These are phyloP conservation scores for Drosophila hamatofila DNA, from an alignment of 2,888 invertebrate species.

Conservation along the genomic window DNA sequence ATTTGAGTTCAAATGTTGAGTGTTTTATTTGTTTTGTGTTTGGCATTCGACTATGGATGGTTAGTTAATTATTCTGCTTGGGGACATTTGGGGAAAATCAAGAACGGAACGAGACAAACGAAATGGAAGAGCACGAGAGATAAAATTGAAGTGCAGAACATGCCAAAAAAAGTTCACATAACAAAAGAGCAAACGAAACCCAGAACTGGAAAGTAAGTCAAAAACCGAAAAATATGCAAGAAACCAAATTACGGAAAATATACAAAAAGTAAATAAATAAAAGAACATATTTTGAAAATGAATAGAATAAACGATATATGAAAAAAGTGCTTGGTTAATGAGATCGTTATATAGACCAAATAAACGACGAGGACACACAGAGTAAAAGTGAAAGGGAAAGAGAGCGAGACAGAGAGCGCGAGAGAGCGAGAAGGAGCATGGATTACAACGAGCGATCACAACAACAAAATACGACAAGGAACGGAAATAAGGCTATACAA, in stretches of 20 bases:
- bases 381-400: constrained; percentile 1
- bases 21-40: constrained; percentile 12
- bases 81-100: constrained; percentile 39
- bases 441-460: constrained; percentile 25
- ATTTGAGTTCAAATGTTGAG: constrained; percentile 22
- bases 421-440: neutral
- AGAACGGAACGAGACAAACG: constrained; percentile 36
- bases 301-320: neutral
- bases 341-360: neutral
- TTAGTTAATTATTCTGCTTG: constrained; percentile 43
- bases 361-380: constrained; percentile 29
- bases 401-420: neutral
- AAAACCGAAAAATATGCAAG: neutral
- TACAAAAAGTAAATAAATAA: neutral
- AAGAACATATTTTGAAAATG: neutral
- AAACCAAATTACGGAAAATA: neutral
- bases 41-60: constrained; percentile 26
- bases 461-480: constrained; percentile 31
- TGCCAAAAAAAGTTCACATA: constrained; percentile 33
- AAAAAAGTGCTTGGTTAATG: constrained; percentile 21
- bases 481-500: constrained; percentile 22
- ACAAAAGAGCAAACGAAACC: constrained; percentile 20
- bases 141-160: constrained; percentile 43
- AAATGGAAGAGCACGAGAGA: constrained; percentile 22
- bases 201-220: constrained; percentile 1